Evolutionary conservation across 2,888 invertebrate genomes (phyloP), one percentile per base, ranked within the genome.

Genomic region (Microctonus aethiopoides): DNA sequence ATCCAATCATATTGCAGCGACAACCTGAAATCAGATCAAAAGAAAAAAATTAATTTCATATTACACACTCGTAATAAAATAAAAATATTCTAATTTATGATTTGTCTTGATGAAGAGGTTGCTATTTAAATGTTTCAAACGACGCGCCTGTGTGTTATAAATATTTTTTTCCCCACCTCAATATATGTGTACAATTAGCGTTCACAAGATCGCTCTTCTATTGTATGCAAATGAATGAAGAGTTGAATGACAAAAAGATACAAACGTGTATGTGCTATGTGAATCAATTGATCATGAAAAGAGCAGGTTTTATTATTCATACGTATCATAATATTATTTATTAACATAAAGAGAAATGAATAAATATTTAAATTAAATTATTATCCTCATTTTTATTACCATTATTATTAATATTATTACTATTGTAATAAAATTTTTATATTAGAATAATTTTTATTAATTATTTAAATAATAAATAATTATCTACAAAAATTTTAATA

Each of bases 1-100:
- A 91, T 2, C 95, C 95, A 64, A 90, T 81, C n/a, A 87, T 85
- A 76, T 93, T 92, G 85, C 98, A 98, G 78, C 92, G 92, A 84
- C 97, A 98, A 66, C 94, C 96, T 96, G 90, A 2, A 92, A 92
- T 86, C 83, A 87, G 77, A 32, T 13, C 51, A 36, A 54, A 52
- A 36, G 52, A 64, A 51, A 22, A 36, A 1, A 46, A 46, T 6
- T 11, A 26, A n/a, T 22, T 16, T 7, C 20, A 20, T 11, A 13
- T 34, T 29, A 34, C 24, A 34, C 16, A 26, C 29, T 29, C 32
- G 54, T 46, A n/a, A n/a, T n/a, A n/a, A n/a, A n/a, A n/a, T n/a
- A n/a, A n/a, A n/a, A n/a, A n/a, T n/a, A n/a, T n/a, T n/a, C n/a
- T n/a, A n/a, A n/a, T n/a, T n/a, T 7, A 51, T 57, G 29, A 65